Evolutionary conservation across 1,140 invertebrate species (phyloP).

Genomic region (Drosophila oshimai): DNA sequence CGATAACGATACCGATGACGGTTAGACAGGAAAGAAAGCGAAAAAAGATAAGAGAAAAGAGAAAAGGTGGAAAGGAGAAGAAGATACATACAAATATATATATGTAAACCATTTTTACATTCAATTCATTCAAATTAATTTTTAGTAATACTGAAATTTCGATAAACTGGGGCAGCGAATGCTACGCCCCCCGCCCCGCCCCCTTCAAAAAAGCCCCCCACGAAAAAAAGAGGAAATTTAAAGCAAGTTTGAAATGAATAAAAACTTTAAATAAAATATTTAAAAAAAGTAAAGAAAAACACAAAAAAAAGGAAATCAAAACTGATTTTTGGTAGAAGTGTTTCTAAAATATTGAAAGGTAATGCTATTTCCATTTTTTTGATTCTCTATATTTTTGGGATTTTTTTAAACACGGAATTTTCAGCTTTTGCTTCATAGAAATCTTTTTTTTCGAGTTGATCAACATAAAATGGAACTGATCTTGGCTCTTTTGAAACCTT

Average conservation of each 20-base stretch:
- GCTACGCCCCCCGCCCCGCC: slow-evolving; percentile 1
- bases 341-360: background rate
- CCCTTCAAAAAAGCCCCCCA: background rate
- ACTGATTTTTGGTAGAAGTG: slow-evolving; percentile 1
- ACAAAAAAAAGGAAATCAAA: slow-evolving; percentile 12
- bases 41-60: background rate
- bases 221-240: slow-evolving; percentile 56
- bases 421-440: background rate
- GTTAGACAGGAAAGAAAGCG: background rate
- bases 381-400: no score
- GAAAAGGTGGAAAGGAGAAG: slow-evolving; percentile 15
- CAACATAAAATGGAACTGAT: background rate
- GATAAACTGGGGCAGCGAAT: slow-evolving; percentile 31
- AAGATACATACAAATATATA: slow-evolving; percentile 43
- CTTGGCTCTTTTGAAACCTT: background rate
- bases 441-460: background rate
- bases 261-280: slow-evolving; percentile 81
- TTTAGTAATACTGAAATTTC: slow-evolving; percentile 78
- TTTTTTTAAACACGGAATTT: no score
- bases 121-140: slow-evolving; percentile 80
- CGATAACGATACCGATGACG: background rate
- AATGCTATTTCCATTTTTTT: background rate
- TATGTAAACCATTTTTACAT: slow-evolving; percentile 79
- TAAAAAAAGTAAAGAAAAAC: slow-evolving; percentile 51
- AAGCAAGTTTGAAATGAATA: slow-evolving; percentile 77